phyloP scores from a whole-genome alignment of 2,888 invertebrate genomes.

The Cosmia pyralina region DNA sequence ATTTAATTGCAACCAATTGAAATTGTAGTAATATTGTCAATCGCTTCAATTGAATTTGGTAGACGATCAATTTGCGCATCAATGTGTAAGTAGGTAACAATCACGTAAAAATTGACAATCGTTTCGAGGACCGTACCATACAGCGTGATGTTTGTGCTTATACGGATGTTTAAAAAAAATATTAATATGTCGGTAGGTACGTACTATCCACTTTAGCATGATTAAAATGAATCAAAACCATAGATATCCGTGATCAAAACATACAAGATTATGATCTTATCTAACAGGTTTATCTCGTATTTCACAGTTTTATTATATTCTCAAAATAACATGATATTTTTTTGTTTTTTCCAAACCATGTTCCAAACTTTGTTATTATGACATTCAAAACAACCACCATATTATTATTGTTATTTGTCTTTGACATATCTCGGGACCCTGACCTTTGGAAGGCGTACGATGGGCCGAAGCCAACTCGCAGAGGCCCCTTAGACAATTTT shows the following conservation, averaged over 20 bases:
- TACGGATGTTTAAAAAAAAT: neutral
- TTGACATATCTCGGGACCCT: too few relatives aligned
- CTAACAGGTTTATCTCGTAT: slow-evolving; percentile 23
- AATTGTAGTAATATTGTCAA: too few relatives aligned
- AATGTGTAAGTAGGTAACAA: too few relatives aligned
- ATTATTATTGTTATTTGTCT: too few relatives aligned
- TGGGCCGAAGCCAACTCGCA: too few relatives aligned
- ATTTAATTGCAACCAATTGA: too few relatives aligned
- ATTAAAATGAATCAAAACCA: slow-evolving; percentile 1
- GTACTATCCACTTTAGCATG: neutral
- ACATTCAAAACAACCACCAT: neutral
- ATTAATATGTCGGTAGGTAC: neutral
- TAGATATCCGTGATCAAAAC: too few relatives aligned
- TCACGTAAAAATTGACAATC: too few relatives aligned
- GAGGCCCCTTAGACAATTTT: too few relatives aligned
- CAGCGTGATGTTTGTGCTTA: neutral
- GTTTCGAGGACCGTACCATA: neutral
- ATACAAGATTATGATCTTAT: slow-evolving; percentile 20
- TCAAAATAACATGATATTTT: slow-evolving; percentile 1
- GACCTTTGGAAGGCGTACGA: too few relatives aligned
- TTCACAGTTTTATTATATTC: neutral
- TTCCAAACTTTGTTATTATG: neutral
- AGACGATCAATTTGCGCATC: too few relatives aligned
- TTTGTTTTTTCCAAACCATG: neutral
- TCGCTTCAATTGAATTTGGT: too few relatives aligned